A percentile compares a stretch with the other conserved stretches of the same genome.
Evolutionary conservation across 1,140 invertebrate genomes (phyloP).

Genomic region (Zelostemma sp.): DNA sequence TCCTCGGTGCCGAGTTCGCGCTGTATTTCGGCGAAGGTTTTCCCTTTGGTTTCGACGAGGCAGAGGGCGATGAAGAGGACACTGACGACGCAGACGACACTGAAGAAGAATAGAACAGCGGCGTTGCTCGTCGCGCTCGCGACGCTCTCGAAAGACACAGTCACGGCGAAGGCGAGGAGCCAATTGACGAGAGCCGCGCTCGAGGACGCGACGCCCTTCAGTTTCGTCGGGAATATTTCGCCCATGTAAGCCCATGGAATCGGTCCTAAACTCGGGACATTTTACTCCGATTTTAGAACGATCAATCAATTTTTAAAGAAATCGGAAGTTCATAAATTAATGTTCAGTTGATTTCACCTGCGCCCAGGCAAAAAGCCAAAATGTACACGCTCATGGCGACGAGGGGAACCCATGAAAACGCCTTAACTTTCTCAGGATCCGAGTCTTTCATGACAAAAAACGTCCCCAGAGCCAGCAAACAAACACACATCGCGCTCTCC

Average conservation of each 20-base stretch:
- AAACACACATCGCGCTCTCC: conserved; percentile 73
- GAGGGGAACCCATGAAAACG: conserved; percentile 71
- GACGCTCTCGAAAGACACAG: conserved; percentile 75
- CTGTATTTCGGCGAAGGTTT: conserved; percentile 74
- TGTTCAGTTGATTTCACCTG: conserved; percentile 47
- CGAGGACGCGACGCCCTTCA: conserved; percentile 76
- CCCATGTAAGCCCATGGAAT: conserved; percentile 78
- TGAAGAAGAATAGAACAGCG: conserved; percentile 78
- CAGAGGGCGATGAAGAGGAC: conserved; percentile 74
- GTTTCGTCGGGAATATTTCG: conserved; percentile 75
- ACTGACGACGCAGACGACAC: conserved; percentile 74
- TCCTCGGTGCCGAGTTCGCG: conserved; percentile 45
- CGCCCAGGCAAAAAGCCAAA: conserved; percentile 72
- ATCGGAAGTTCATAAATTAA: background rate
- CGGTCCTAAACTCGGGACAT: conserved; percentile 65
- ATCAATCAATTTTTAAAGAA: background rate
- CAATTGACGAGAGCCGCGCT: conserved; percentile 78
- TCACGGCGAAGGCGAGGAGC: conserved; percentile 78
- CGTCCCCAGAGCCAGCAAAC: conserved; percentile 74
- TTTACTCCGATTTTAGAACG: background rate
- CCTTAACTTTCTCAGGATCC: conserved; percentile 19
- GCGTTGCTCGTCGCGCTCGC: conserved; percentile 71
- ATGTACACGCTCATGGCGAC: conserved; percentile 71
- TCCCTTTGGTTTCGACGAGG: conserved; percentile 79
- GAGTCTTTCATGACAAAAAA: conserved; percentile 74